Evolutionary conservation across 2,113 vertebrate species (phyloP), one percentile per base, ranked within the genome.

Genomic region (Eolophus roseicapilla): DNA sequence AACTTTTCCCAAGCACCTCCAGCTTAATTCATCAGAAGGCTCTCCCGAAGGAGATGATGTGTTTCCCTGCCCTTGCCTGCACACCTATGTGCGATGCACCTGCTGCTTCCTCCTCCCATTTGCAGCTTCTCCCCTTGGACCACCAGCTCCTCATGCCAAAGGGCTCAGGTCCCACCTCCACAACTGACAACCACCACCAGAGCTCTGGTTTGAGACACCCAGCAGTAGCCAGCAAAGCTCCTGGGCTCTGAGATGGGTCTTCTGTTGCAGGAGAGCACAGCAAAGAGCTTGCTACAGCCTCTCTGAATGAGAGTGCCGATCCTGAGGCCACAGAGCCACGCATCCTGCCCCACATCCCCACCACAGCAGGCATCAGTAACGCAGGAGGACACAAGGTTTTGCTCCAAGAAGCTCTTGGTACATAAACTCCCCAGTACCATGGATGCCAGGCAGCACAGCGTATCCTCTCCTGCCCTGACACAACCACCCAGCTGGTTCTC

Each of bases 371-470:
- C n/a, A 29, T 33, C 18, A 5, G 49, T 1, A 55, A 47, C 43
- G 10, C 13, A 3, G 46, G 10, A 44, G n/a, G 10, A 19, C 39
- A 10, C 0, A 0, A 43, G 39, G 28, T 23, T 65, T 52, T 60
- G 89, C 11, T 8, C 41, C 0, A 2, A 12, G 53, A 0, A 2
- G 9, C 37, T 85, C 47, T 7, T 3, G 0, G 21, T 4, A 5
- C 5, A 0, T 1, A 17, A 37, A 8, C 4, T 4, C 57, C 27
- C 41, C 1, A 13, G 9, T 3, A 14, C 21, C 8, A 0, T 0
- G 1, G 68, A 7, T 17, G 25, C 9, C 1, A 2, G 20, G 52
- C n/a, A 68, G 77, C 78, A 35, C 59, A 5, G 37, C 0, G 2
- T 2, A 20, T 23, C 16, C 70, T 17, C 62, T 29, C 27, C 62